Conservation (phyloP, 2,888 invertebrate genomes). For the Ptilodon capucinus region DNA sequence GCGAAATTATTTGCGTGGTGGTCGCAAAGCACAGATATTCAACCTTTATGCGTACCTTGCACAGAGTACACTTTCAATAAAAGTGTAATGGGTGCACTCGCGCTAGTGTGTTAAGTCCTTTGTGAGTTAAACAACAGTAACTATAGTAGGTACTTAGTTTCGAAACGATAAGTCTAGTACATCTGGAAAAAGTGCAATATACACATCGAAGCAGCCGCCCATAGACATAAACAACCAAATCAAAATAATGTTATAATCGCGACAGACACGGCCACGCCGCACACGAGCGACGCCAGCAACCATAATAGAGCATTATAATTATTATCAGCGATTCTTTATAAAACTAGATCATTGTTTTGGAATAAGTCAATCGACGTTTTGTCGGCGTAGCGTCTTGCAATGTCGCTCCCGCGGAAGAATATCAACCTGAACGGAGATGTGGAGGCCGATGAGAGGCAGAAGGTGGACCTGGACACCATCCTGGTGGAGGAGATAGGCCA, state of each 20-base stretch:
- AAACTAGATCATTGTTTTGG: constrained; percentile 5
- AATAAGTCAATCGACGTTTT: background rate
- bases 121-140: too few relatives aligned
- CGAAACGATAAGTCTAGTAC: background rate
- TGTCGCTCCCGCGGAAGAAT: background rate
- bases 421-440: background rate
- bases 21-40: too few relatives aligned
- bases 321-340: constrained; percentile 2
- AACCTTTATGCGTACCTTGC: too few relatives aligned
- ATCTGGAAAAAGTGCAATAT: background rate
- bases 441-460: background rate
- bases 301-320: background rate
- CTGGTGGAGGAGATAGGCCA: constrained; percentile 66
- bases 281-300: background rate
- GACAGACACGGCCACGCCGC: background rate
- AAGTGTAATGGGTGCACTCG: too few relatives aligned
- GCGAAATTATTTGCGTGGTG: too few relatives aligned
- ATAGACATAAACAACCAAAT: background rate
- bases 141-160: too few relatives aligned
- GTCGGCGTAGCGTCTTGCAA: background rate
- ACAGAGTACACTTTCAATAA: too few relatives aligned
- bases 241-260: background rate
- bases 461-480: constrained; percentile 57
- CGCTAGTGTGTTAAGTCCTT: too few relatives aligned
- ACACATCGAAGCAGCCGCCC: background rate